A percentile compares a stretch with the other conserved stretches of the same genome.
These are phyloP conservation scores for Macrobrachium nipponense DNA, from an alignment of 1,140 invertebrate genomes.

Conservation along the genomic window DNA sequence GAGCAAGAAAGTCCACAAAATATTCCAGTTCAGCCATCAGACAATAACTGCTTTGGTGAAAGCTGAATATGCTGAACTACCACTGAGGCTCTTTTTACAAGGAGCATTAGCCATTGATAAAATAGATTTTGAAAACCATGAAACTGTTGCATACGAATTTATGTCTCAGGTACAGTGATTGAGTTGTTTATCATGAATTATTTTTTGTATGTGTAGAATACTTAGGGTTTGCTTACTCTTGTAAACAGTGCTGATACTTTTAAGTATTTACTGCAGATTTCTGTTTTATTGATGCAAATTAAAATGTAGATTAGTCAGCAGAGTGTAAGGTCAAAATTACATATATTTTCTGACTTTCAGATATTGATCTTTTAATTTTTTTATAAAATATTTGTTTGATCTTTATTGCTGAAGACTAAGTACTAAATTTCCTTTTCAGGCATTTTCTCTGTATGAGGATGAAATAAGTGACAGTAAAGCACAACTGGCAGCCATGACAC, in stretches of 20 bases:
- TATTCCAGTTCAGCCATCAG: slow-evolving; percentile 97
- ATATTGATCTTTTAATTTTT: neutral
- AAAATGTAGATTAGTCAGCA: too few species aligned
- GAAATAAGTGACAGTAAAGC: slow-evolving; percentile 98
- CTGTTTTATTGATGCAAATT: too few species aligned
- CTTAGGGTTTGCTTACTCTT: too few species aligned
- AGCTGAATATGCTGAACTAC: slow-evolving; percentile 92
- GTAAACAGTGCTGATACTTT: too few species aligned
- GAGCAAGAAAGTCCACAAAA: slow-evolving; percentile 98
- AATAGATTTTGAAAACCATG: slow-evolving; percentile 93
- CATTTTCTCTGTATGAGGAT: slow-evolving; percentile 98
- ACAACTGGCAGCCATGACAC: slow-evolving; percentile 93
- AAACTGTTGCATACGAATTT: slow-evolving; percentile 98
- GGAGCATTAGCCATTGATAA: slow-evolving; percentile 93
- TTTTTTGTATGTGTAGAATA: too few species aligned
- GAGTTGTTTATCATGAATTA: too few species aligned
- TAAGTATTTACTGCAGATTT: too few species aligned
- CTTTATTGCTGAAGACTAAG: neutral
- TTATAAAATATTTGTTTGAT: neutral
- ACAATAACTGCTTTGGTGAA: slow-evolving; percentile 94
- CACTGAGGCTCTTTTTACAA: slow-evolving; percentile 92
- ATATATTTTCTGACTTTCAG: too few species aligned
- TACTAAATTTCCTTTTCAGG: slow-evolving; percentile 70
- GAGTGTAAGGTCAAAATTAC: too few species aligned
- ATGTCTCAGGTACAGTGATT: slow-evolving; percentile 84